phyloP scores from a whole-genome alignment of 2,113 vertebrate genomes.

The Diphyllodes magnificus region DNA sequence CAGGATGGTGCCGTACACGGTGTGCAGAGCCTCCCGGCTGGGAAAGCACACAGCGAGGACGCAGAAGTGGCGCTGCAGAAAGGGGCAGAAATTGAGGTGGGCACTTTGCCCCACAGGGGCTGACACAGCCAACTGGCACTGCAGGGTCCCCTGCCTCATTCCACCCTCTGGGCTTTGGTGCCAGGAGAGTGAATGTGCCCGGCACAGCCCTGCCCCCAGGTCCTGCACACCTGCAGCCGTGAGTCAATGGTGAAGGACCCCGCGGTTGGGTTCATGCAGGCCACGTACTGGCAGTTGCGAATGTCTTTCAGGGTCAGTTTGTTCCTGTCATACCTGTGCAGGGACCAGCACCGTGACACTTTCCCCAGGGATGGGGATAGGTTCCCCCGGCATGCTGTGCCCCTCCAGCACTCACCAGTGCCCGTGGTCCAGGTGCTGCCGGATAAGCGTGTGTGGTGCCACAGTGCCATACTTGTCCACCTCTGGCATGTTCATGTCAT shows the following conservation, averaged over 20 bases:
- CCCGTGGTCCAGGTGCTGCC: conserved; percentile 75
- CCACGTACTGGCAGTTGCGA: conserved; percentile 76
- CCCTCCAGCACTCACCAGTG: conserved; percentile 63
- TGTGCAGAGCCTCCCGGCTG: conserved; percentile 65
- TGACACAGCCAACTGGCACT: accelerated
- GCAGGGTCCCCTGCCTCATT: not conserved
- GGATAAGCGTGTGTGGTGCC: conserved; percentile 73
- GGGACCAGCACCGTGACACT: accelerated
- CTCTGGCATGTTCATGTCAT: conserved; percentile 76
- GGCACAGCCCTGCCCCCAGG: accelerated
- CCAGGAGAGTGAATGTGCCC: accelerated
- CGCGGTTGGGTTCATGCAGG: conserved; percentile 73
- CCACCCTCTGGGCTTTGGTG: not conserved
- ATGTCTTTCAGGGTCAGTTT: conserved; percentile 75
- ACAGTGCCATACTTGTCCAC: conserved; percentile 77
- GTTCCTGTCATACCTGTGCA: conserved; percentile 70
- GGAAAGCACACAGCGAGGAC: conserved; percentile 72
- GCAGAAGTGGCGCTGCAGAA: conserved; percentile 72
- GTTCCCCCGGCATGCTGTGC: accelerated
- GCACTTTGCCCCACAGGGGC: not conserved
- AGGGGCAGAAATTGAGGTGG: accelerated
- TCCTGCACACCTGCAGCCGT: conserved; percentile 66
- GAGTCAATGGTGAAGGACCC: conserved; percentile 77
- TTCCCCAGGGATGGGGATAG: accelerated
- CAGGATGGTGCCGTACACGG: conserved; percentile 69